phyloP scores from a whole-genome alignment of 2,888 invertebrate species.

The Phalangium opilio region DNA sequence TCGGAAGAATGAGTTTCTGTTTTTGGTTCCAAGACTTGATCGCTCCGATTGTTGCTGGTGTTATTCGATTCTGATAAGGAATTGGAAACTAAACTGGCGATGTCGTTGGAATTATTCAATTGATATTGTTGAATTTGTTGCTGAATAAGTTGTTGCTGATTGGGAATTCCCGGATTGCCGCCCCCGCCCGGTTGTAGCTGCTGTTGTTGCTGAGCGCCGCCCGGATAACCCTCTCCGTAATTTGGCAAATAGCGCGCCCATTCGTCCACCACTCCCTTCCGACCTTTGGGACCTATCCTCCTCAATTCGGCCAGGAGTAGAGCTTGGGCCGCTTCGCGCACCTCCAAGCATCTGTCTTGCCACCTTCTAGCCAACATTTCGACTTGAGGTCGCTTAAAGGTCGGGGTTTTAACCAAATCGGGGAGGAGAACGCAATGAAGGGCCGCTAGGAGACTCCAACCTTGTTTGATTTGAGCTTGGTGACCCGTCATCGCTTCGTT shows the following conservation, averaged over 20 bases:
- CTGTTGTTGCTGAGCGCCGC: neutral
- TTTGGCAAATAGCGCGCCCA: slow-evolving; percentile 92
- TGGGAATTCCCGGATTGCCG: too few species aligned
- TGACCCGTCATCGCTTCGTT: slow-evolving; percentile 53
- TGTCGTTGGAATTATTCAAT: too few species aligned
- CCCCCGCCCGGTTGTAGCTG: too few species aligned
- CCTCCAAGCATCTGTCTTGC: slow-evolving; percentile 97
- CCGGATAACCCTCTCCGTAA: slow-evolving; percentile 36
- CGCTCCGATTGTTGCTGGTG: too few species aligned
- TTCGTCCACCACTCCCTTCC: slow-evolving; percentile 78
- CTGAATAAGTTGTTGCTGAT: too few species aligned
- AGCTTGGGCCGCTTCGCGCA: slow-evolving; percentile 91
- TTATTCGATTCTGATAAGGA: too few species aligned
- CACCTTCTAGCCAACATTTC: slow-evolving; percentile 94
- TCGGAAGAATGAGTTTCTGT: slow-evolving; percentile 7
- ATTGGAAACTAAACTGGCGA: too few species aligned
- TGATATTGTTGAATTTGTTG: too few species aligned
- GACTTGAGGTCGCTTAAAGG: slow-evolving; percentile 85
- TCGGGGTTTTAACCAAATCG: slow-evolving; percentile 50
- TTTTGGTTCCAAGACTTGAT: too few species aligned
- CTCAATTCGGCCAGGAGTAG: slow-evolving; percentile 81
- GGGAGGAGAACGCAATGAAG: slow-evolving; percentile 90
- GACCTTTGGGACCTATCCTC: slow-evolving; percentile 72
- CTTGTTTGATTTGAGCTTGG: slow-evolving; percentile 67
- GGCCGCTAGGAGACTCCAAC: slow-evolving; percentile 91